Evolutionary conservation across 1,140 invertebrate species (phyloP).

Genomic region (Pectinophora gossypiella): DNA sequence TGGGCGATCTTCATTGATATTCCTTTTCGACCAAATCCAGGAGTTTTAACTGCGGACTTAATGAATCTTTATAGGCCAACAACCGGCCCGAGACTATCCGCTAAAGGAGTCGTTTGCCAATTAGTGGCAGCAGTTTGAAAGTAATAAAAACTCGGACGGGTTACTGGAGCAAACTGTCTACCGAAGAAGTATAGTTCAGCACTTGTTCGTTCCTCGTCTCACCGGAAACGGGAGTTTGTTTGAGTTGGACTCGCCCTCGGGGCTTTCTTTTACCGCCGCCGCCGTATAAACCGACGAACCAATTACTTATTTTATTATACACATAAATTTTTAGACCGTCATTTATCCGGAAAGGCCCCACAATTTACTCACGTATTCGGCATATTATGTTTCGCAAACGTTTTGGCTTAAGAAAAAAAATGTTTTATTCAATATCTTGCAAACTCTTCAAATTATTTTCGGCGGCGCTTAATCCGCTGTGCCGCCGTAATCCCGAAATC

Average conservation of each 20-base stretch:
- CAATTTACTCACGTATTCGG: neutral
- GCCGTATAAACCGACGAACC: neutral
- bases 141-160: constrained; percentile 10
- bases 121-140: constrained; percentile 17
- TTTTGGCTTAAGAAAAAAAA: neutral
- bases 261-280: neutral
- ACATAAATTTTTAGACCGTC: neutral
- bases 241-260: neutral
- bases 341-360: neutral
- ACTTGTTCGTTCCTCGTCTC: neutral
- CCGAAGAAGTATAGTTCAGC: neutral
- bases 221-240: neutral
- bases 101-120: constrained; percentile 23
- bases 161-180: neutral
- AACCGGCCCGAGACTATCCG: constrained; percentile 11
- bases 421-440: neutral
- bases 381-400: neutral
- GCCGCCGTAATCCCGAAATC: neutral
- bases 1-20: neutral
- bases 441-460: constrained; percentile 10
- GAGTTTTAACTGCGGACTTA: constrained; percentile 3
- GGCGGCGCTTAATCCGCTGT: neutral
- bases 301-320: neutral
- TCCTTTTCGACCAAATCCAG: neutral
- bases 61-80: constrained; percentile 18